phyloP scores from a whole-genome alignment of 2,113 vertebrate species.

The Callorhinus ursinus region DNA sequence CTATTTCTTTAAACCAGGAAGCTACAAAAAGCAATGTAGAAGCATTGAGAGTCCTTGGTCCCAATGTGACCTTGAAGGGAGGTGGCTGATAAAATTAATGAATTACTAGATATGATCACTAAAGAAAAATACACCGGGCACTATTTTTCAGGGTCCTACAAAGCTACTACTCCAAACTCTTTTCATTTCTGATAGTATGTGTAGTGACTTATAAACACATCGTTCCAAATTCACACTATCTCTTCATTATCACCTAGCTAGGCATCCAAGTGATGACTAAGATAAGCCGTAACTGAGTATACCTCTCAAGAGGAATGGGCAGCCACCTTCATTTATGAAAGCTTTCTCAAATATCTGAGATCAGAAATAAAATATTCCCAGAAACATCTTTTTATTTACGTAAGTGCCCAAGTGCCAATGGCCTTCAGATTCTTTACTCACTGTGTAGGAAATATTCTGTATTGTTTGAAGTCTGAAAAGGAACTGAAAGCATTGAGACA shows the following conservation, averaged over 20 bases:
- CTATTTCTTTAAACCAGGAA: background rate
- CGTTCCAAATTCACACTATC: background rate
- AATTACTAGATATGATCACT: background rate
- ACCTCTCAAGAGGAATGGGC: background rate
- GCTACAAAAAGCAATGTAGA: background rate
- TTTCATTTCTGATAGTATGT: background rate
- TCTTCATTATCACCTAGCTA: background rate
- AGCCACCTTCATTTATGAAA: background rate
- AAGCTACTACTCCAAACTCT: background rate
- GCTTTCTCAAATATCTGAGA: background rate
- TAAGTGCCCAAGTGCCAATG: background rate
- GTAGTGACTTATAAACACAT: background rate
- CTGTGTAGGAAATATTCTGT: fast-evolving
- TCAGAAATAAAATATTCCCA: background rate
- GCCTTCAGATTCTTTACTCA: background rate
- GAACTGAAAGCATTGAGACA: fast-evolving
- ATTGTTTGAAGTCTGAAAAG: background rate
- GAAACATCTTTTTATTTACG: background rate
- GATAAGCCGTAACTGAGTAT: background rate
- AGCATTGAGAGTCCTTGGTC: background rate
- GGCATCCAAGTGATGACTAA: fast-evolving
- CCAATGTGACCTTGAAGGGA: background rate
- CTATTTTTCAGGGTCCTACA: background rate
- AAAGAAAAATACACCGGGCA: background rate
- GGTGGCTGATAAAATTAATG: background rate